phyloP scores from a whole-genome alignment of 92 coral and sea anemone genomes.

The Pocillopora meandrina region DNA sequence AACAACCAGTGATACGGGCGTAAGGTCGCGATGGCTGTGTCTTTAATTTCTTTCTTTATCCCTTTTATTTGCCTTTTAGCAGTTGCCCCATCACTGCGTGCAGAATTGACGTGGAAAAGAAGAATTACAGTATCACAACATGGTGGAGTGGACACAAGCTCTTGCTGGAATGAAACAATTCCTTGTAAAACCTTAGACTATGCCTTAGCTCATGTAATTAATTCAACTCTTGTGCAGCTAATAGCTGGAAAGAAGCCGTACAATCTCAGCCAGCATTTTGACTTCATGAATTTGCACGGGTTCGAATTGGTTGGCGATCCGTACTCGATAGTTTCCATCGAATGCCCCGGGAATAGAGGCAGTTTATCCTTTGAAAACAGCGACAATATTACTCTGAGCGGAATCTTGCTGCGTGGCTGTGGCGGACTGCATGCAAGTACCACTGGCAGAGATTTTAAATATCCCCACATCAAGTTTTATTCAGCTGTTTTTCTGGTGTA shows the following conservation, averaged over 20 bases:
- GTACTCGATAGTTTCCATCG: constrained; percentile 26
- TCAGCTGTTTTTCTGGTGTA: constrained; percentile 65
- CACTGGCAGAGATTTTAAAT: constrained; percentile 29
- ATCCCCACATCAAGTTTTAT: constrained; percentile 29
- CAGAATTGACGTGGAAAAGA: constrained; percentile 2
- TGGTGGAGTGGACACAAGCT: background rate
- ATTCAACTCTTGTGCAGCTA: constrained; percentile 19
- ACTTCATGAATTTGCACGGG: constrained; percentile 33
- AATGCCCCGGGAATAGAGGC: constrained; percentile 26
- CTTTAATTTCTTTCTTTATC: background rate
- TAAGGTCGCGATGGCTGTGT: background rate
- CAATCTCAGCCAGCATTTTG: constrained; percentile 51
- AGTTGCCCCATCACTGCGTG: background rate
- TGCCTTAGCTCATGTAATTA: constrained; percentile 22
- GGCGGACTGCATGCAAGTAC: constrained; percentile 60
- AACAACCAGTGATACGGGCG: background rate
- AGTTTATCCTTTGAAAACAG: constrained; percentile 61
- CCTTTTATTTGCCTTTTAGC: constrained; percentile 3
- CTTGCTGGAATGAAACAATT: constrained; percentile 10
- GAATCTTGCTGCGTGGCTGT: constrained; percentile 47
- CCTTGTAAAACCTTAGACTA: constrained; percentile 62
- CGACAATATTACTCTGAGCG: constrained; percentile 26
- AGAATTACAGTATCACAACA: constrained; percentile 12
- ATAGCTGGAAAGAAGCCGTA: background rate
- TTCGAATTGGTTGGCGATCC: constrained; percentile 47